A percentile compares a stretch with the other conserved stretches of the same genome.
phyloP scores from a whole-genome alignment of 2,888 invertebrate genomes.

The Nycteola revayana region DNA sequence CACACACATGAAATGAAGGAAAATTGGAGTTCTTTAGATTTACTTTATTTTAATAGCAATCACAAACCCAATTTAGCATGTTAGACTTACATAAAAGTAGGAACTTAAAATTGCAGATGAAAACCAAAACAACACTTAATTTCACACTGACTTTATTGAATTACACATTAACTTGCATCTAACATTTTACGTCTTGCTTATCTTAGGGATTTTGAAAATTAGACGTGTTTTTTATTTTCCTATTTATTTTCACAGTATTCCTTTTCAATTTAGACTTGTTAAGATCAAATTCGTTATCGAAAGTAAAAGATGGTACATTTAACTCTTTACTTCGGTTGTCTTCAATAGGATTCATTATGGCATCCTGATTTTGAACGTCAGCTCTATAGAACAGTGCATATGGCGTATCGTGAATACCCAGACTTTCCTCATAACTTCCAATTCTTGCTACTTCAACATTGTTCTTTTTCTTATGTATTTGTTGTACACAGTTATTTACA shows the following conservation, averaged over 20 bases:
- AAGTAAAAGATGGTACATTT: constrained; percentile 10
- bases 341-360: constrained; percentile 25
- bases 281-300: constrained; percentile 17
- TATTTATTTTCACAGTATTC: constrained; percentile 30
- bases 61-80: no score
- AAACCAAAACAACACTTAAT: constrained; percentile 11
- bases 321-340: constrained; percentile 25
- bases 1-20: no score
- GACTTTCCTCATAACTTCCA: constrained; percentile 36
- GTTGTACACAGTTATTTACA: constrained; percentile 19
- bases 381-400: constrained; percentile 60
- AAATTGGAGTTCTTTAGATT: no score
- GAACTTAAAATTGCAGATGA: constrained; percentile 18
- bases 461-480: constrained; percentile 10
- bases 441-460: constrained; percentile 28
- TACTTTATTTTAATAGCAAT: no score
- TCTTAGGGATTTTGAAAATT: constrained; percentile 25
- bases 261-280: constrained; percentile 20
- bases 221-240: constrained; percentile 38
- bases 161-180: no score
- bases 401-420: constrained; percentile 38
- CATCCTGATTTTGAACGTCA: constrained; percentile 36
- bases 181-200: no score
- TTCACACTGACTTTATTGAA: constrained; percentile 21
- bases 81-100: no score